Conservation (phyloP, 1,140 invertebrate genomes). For the Ips nitidus region DNA sequence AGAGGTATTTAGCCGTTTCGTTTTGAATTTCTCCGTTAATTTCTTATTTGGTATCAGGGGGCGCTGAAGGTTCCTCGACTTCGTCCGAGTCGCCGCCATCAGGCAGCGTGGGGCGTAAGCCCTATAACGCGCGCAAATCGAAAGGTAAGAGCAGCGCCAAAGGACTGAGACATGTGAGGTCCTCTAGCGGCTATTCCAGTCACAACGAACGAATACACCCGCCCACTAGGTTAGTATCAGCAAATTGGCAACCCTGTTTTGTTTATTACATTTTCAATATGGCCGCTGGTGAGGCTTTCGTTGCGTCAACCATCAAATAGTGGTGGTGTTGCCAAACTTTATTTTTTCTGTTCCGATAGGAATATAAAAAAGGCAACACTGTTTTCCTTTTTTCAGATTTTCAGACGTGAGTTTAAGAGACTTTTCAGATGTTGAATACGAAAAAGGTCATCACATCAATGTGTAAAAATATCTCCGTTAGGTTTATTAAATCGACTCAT, state of each 20-base stretch:
- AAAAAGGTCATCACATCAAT: conserved; percentile 55
- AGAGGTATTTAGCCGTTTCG: conserved; percentile 52
- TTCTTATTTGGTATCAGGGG: conserved; percentile 40
- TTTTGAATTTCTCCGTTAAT: conserved; percentile 3
- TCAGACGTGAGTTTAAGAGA: conserved; percentile 60
- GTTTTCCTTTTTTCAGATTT: conserved; percentile 54
- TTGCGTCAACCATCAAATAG: too few species aligned
- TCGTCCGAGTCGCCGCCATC: conserved; percentile 67
- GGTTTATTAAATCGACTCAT: conserved; percentile 71
- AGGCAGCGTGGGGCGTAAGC: conserved; percentile 62
- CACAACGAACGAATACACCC: conserved; percentile 76
- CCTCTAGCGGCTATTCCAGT: conserved; percentile 72
- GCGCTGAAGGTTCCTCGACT: conserved; percentile 69
- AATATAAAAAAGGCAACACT: too few species aligned
- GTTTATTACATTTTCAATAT: too few species aligned
- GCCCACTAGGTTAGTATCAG: conserved; percentile 53
- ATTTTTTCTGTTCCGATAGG: too few species aligned
- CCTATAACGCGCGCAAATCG: conserved; percentile 64
- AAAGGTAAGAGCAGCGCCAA: conserved; percentile 60
- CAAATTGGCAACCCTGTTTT: too few species aligned
- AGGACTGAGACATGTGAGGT: conserved; percentile 65
- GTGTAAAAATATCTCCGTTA: conserved; percentile 62
- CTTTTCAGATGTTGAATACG: conserved; percentile 59
- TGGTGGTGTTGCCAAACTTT: too few species aligned
- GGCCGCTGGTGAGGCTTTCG: too few species aligned